Conservation (phyloP, 2,797 vertebrate species). For the Ctenopoma kingsleyae region DNA sequence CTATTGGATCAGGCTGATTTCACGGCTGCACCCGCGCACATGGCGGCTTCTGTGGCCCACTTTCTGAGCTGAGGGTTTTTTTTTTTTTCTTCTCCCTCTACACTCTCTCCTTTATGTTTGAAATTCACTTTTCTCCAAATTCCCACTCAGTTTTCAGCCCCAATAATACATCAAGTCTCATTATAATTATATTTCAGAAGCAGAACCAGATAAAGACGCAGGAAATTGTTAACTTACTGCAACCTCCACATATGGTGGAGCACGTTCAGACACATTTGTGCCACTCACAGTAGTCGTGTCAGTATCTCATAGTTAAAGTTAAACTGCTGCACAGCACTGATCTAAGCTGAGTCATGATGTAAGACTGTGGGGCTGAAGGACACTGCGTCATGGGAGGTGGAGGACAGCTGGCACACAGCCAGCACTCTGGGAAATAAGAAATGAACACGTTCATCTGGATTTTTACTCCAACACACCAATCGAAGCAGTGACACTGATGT, state of each 20-base stretch:
- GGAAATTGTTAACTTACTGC: slow-evolving; percentile 21
- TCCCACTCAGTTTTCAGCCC: slow-evolving; percentile 52
- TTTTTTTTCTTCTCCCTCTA: not conserved
- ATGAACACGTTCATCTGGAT: slow-evolving; percentile 47
- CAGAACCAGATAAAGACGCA: slow-evolving; percentile 31
- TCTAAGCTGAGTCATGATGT: slow-evolving; percentile 65
- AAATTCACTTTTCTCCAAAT: slow-evolving; percentile 66
- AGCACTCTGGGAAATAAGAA: slow-evolving; percentile 51
- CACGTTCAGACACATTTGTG: slow-evolving; percentile 26
- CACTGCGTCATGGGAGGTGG: slow-evolving; percentile 70
- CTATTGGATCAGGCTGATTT: slow-evolving; percentile 87
- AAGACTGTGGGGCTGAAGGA: slow-evolving; percentile 73
- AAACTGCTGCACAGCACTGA: slow-evolving; percentile 40
- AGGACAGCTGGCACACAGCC: slow-evolving; percentile 68
- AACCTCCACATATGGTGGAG: slow-evolving; percentile 5
- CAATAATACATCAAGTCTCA: slow-evolving; percentile 40
- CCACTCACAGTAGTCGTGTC: slow-evolving; percentile 25
- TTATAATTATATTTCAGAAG: slow-evolving; percentile 43
- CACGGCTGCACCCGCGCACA: slow-evolving; percentile 84
- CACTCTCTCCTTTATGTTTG: slow-evolving; percentile 60
- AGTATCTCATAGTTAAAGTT: slow-evolving; percentile 31
- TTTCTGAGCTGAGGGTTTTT: slow-evolving; percentile 65
- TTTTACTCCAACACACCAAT: slow-evolving; percentile 46
- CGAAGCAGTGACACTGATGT: slow-evolving; percentile 6
- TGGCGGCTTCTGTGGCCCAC: slow-evolving; percentile 82